Evolutionary conservation across 2,797 vertebrate genomes (phyloP).

Genomic region (Ctenopoma multispine): DNA sequence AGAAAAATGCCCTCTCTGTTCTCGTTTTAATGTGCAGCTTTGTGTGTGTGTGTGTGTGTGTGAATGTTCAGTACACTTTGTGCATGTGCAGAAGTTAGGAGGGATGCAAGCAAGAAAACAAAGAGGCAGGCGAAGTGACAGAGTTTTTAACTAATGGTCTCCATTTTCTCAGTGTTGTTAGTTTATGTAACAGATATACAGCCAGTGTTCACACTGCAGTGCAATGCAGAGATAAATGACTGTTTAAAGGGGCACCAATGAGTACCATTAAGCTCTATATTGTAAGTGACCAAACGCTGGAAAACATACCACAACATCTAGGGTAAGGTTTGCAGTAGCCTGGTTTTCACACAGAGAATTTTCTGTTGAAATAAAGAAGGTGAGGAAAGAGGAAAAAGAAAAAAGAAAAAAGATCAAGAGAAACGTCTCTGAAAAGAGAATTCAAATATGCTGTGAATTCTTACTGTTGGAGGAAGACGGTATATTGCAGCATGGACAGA

Average conservation of each 20-base stretch:
- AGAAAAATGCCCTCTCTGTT: conserved; percentile 58
- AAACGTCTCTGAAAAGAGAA: no score
- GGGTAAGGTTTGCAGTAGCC: neutral
- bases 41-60: neutral
- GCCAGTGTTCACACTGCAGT: neutral
- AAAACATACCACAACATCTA: neutral
- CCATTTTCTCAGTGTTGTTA: neutral
- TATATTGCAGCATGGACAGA: no score
- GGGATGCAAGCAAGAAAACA: neutral
- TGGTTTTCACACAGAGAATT: conserved; percentile 1
- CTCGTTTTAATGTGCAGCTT: conserved; percentile 18
- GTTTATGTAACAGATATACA: conserved; percentile 21
- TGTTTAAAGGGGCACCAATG: conserved; percentile 5
- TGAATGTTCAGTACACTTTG: neutral
- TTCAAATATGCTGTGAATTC: neutral
- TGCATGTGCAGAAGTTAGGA: neutral
- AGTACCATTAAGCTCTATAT: neutral
- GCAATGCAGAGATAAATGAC: conserved; percentile 19
- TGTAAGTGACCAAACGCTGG: neutral
- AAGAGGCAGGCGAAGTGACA: conserved; percentile 6
- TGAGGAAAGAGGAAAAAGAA: neutral
- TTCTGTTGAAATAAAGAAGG: neutral
- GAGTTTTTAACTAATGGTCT: conserved; percentile 20
- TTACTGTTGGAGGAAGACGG: no score
- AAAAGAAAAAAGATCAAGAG: no score